These are phyloP conservation scores for Drosophila niveifrons DNA, from an alignment of 2,888 invertebrate genomes.

Conservation along the genomic window DNA sequence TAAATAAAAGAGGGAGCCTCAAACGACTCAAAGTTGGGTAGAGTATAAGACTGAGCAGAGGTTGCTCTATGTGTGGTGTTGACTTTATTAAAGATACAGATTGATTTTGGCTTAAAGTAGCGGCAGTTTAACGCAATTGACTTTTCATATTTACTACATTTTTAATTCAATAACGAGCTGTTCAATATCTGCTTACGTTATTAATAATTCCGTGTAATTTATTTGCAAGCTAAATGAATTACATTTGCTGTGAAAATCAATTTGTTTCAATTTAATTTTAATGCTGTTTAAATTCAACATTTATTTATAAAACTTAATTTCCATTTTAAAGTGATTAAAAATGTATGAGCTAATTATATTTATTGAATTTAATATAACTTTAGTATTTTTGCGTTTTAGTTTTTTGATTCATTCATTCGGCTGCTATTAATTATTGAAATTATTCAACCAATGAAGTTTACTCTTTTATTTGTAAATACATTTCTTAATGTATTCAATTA, in stretches of 20 bases:
- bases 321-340: background rate
- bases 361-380: background rate
- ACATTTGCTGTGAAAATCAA: background rate
- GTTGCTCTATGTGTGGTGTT: constrained; percentile 13
- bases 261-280: background rate
- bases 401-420: background rate
- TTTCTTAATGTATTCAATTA: too few species aligned
- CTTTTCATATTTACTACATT: background rate
- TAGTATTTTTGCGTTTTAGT: background rate
- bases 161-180: background rate
- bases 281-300: background rate
- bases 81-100: constrained; percentile 16
- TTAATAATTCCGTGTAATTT: background rate
- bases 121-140: background rate
- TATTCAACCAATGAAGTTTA: too few species aligned
- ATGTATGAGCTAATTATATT: background rate
- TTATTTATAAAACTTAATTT: background rate
- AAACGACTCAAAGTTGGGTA: constrained; percentile 32
- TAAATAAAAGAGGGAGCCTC: constrained; percentile 67
- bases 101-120: constrained; percentile 29
- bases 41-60: background rate
- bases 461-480: too few species aligned
- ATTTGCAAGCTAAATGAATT: background rate
- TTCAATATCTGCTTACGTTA: background rate
- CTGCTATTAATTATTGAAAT: background rate